Conservation (phyloP, 2,113 vertebrate species). For the Onychostoma macrolepis region DNA sequence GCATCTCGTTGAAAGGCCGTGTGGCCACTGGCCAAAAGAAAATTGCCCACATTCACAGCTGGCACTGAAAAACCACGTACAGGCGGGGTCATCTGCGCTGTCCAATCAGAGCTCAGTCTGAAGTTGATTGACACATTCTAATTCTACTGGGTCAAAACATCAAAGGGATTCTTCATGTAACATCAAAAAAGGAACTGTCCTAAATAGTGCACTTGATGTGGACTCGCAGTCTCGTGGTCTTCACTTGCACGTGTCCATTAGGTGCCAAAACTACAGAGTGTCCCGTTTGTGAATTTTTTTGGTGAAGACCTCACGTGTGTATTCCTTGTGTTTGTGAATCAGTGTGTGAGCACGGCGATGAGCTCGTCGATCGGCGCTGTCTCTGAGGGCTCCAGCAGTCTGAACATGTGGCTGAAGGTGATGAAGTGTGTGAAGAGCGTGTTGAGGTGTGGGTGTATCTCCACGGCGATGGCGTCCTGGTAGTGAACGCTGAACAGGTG, state of each 20-base stretch:
- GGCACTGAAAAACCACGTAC: neutral
- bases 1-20: neutral
- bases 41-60: neutral
- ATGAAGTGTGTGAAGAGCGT: constrained; percentile 80
- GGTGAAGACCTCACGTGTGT: neutral
- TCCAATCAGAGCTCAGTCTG: constrained; percentile 11
- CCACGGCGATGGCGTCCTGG: constrained; percentile 71
- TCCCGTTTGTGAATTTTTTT: constrained; percentile 7
- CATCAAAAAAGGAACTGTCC: neutral
- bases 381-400: constrained; percentile 77
- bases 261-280: neutral
- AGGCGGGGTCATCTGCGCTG: neutral
- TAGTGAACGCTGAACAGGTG: constrained; percentile 85
- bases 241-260: neutral
- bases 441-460: constrained; percentile 82
- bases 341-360: constrained; percentile 66
- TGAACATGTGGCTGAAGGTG: constrained; percentile 76
- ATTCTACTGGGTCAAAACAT: constrained; percentile 3
- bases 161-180: neutral
- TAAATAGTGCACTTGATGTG: neutral
- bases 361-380: constrained; percentile 77
- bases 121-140: neutral
- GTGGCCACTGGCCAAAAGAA: neutral
- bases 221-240: neutral
- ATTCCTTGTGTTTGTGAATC: constrained; percentile 32